Evolutionary conservation across 2,797 vertebrate species (phyloP).

Genomic region (Gallirallus australis): DNA sequence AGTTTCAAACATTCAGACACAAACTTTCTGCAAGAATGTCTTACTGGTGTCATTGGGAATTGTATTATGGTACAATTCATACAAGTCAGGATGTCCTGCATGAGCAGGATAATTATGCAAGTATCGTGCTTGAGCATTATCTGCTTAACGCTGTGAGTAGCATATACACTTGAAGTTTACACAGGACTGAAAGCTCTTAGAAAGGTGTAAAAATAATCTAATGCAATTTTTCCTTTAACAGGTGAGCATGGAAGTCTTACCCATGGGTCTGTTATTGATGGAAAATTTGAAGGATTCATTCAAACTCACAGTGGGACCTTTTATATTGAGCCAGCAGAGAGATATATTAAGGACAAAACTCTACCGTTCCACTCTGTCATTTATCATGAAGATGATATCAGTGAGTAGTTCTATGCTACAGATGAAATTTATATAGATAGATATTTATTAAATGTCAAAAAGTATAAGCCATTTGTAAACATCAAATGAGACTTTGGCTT

Average conservation of each 20-base stretch:
- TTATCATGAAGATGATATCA: slow-evolving; percentile 96
- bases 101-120: background rate
- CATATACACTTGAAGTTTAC: background rate
- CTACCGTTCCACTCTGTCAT: slow-evolving; percentile 95
- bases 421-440: background rate
- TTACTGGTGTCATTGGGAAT: background rate
- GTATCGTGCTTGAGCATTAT: background rate
- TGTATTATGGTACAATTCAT: background rate
- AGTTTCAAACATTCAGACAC: background rate
- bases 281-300: slow-evolving; percentile 97
- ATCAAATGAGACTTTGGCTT: background rate
- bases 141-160: background rate
- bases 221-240: slow-evolving; percentile 66
- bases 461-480: background rate
- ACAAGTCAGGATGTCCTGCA: too few relatives aligned
- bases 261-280: slow-evolving; percentile 93
- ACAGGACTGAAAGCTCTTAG: background rate
- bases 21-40: background rate
- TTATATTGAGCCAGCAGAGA: slow-evolving; percentile 94
- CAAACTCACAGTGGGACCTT: slow-evolving; percentile 91
- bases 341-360: slow-evolving; percentile 88
- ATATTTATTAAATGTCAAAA: background rate
- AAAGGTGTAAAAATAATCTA: background rate
- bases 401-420: slow-evolving; percentile 83
- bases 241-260: slow-evolving; percentile 92